Base-by-base conservation (phyloP, 2,113 vertebrate genomes). In the Corydoras sp. region DNA sequence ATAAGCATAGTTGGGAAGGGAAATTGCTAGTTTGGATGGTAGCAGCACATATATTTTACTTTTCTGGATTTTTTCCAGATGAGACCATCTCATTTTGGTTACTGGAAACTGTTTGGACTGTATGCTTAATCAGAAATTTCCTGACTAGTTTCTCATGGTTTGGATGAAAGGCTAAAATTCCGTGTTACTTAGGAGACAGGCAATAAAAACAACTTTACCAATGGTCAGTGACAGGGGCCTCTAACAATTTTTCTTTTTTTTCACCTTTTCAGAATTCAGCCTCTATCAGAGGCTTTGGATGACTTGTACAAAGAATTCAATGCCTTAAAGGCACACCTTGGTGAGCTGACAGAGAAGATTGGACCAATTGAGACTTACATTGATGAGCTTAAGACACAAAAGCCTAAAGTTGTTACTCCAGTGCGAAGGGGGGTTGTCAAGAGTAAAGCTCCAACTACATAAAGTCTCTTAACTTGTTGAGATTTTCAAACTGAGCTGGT, bases 271-370 rank as follows among this genome's bases (percentile, higher is more conserved):
- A 91, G 89, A 79, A 90, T 90, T 78, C 87, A 88, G 77, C 86
- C 90, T 10, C 84, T 92, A 54, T 88, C 90, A 0, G 90, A 92
- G 77, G 89, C 89, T 2, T 59, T 92, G 31, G 83, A 85, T 7
- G 90, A 92, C 72, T 86, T 92, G 72, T 92, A 82, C 82, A 92
- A 90, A 64, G 90, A 92, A 84, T 92, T 92, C 83, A 89, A 92
- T 15, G 83, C 88, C 59, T 86, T 92, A 58, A 92, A 92, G 76
- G 14, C 84, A 58, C 90, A 85, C 76, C 85, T 92, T 18, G 86
- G 86, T 0, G 89, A 92, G 24, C 85, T 92, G 58, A 88, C 84
- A 0, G 89, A 91, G 69, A 92, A 91, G 84, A 89, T 92, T 18
- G 18, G 68, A 0, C 76, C 82, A 65, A 76, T 90, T 1, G 90